Base-by-base conservation (phyloP, 2,888 invertebrate genomes). In the Calameuta filiformis region DNA sequence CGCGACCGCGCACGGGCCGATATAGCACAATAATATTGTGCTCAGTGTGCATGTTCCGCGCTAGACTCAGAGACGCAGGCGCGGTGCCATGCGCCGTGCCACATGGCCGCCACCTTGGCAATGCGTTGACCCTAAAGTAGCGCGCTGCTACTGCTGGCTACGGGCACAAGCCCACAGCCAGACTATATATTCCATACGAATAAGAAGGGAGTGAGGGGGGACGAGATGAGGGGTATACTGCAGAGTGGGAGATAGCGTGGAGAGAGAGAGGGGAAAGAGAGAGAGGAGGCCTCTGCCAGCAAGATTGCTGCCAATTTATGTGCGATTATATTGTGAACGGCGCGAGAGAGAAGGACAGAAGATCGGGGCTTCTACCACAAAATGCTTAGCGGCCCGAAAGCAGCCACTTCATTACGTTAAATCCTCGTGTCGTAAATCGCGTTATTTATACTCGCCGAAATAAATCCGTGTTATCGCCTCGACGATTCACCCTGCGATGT, bases 51-150 rank as follows among this genome's bases (percentile, higher is more conserved):
- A 56, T 56, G 56, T 56, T 56, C 56, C 56, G 56, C 56, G 56
- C 31, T 34, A 31, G 71, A 34, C 31, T n/a, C 31, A 3, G 33
- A 34, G 33, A 71, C 82, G 83, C 77, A 79, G 85, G 80, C 85
- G 81, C 86, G 88, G 71, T 34, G 71, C 71, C 31, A 33, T 71
- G 71, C 71, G 86, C 84, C 87, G 86, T 89, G 86, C 87, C 89
- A 89, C 89, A 89, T 89, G 89, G 89, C 89, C 89, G 88, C 89
- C 89, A 89, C 89, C 89, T 89, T 89, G 89, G 89, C 89, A 89
- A 89, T 89, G 89, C 89, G 89, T 89, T 89, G 89, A 89, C 89
- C 89, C 89, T 89, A 89, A 89, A 89, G 87, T 85, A 81, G 78
- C 75, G 35, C 78, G 76, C 37, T 74, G 34, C 35, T 30, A 15